phyloP scores from a whole-genome alignment of 1,140 invertebrate genomes.

The Lordiphosa mommai region DNA sequence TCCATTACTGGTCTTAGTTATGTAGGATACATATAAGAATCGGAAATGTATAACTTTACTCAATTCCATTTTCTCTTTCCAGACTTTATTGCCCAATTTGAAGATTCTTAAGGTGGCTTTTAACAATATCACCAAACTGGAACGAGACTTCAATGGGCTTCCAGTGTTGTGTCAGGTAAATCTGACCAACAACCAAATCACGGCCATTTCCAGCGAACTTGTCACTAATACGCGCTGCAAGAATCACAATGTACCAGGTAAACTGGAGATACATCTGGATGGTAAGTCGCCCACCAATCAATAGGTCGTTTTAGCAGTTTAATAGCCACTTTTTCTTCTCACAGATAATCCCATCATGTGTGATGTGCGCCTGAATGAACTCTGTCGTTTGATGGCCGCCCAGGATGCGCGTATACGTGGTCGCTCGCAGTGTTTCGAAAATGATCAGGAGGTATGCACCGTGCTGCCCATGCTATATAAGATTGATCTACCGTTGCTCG shows the following conservation, averaged over 20 bases:
- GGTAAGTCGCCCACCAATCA: slow-evolving; percentile 80
- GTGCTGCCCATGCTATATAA: slow-evolving; percentile 79
- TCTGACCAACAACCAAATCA: slow-evolving; percentile 87
- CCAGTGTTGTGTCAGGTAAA: slow-evolving; percentile 89
- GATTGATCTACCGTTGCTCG: slow-evolving; percentile 51
- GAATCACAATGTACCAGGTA: slow-evolving; percentile 87
- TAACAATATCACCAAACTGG: slow-evolving; percentile 86
- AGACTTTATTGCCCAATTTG: slow-evolving; percentile 88
- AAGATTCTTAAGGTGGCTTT: slow-evolving; percentile 87
- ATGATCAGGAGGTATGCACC: slow-evolving; percentile 80
- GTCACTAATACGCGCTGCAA: slow-evolving; percentile 88
- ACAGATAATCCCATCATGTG: slow-evolving; percentile 89
- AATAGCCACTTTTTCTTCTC: slow-evolving; percentile 40
- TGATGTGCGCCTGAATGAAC: slow-evolving; percentile 84
- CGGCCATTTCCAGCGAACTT: slow-evolving; percentile 85
- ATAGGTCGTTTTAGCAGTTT: not conserved
- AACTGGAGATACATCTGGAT: slow-evolving; percentile 88
- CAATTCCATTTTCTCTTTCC: slow-evolving; percentile 1
- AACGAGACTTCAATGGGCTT: slow-evolving; percentile 89
- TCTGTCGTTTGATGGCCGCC: slow-evolving; percentile 84
- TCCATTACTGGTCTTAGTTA: too few relatives aligned
- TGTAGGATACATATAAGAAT: too few relatives aligned
- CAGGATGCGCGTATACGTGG: slow-evolving; percentile 86
- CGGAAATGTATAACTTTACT: too few relatives aligned
- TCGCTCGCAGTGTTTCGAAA: slow-evolving; percentile 81